Evolutionary conservation across 1,140 invertebrate genomes (phyloP), one percentile per base, ranked within the genome.

Genomic region (Lepidostoma basale): DNA sequence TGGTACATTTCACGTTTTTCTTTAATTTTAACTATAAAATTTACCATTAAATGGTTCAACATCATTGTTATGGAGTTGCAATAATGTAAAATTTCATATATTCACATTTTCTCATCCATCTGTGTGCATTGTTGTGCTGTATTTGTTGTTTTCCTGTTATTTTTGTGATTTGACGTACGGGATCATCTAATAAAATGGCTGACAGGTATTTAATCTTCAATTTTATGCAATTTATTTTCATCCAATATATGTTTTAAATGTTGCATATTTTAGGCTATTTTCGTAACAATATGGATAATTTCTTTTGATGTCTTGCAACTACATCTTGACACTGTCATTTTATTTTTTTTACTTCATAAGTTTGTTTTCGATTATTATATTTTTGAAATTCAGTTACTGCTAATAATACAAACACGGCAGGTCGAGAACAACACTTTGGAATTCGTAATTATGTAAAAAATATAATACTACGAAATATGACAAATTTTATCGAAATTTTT

Each of bases 81-180:
- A 14, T 45, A 14, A 3, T 14, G 18, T 45, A 14, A 45, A 18
- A 14, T 9, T 3, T 18, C 18, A 8, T 14, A 3, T 40, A 26
- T 60, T 6, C 23, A 26, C n/a, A n/a, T 12, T 25, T 9, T 25
- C 14, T n/a, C 14, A 26, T 26, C 22, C n/a, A 40, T 42, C 9
- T 26, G 22, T 60, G 9, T 12, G n/a, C 12, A 42, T 59, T 67
- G 39, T 33, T 10, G 54, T 36, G 54, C 30, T 9, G 9, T 18
- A 47, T 26, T 42, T n/a, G 5, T 16, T 26, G 22, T 59, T 59
- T 47, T 59, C 20, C 25, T 59, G 44, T 59, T 67, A 67, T 67
- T 67, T 67, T 67, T 59, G 64, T 67, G 64, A 67, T 67, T 67
- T 67, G 64, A 67, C 64, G 30, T 67, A 36, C 52, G 64, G 63